Base-by-base conservation (phyloP, 2,888 invertebrate species). In the Muscina levida region DNA sequence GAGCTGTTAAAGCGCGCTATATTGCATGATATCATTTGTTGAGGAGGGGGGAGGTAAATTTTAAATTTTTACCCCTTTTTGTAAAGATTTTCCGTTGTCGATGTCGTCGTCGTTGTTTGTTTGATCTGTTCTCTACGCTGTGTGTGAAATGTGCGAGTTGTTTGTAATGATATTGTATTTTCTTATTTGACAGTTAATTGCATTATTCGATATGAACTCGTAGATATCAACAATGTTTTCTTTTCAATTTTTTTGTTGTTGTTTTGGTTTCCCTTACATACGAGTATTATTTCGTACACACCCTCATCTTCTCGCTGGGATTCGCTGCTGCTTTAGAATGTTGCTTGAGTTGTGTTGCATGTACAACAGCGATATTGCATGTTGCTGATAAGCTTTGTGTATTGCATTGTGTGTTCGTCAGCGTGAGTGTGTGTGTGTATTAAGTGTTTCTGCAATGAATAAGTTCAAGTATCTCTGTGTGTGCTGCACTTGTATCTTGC, bases 241-340 rank as follows among this genome's bases (percentile, higher is more conserved):
- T 59, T 13, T 11, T 19, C 31, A 15, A 70, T 62, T 51, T 22
- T n/a, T 53, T 31, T 59, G 57, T 8, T n/a, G 19, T 71, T 11
- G 15, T 66, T 1, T 57, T 3, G 6, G 31, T 11, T n/a, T n/a
- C n/a, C n/a, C n/a, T n/a, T n/a, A n/a, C 31, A 31, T 31, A n/a
- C n/a, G n/a, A n/a, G n/a, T n/a, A n/a, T n/a, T n/a, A n/a, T 37
- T 4, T 37, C 39, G 44, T 1, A 72, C 53, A 76, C 72, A 51
- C 65, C 70, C 70, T 68, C 70, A 62, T 78, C 70, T 65, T 66
- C 46, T 26, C 44, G n/a, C n/a, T n/a, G n/a, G n/a, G n/a, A n/a
- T n/a, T n/a, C n/a, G n/a, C n/a, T n/a, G n/a, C n/a, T n/a, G n/a
- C n/a, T n/a, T 65, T 68, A 19, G 68, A 68, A 53, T 22, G 53